These are phyloP conservation scores for Dryococelus australis DNA, from an alignment of 2,888 invertebrate genomes.

Conservation along the genomic window DNA sequence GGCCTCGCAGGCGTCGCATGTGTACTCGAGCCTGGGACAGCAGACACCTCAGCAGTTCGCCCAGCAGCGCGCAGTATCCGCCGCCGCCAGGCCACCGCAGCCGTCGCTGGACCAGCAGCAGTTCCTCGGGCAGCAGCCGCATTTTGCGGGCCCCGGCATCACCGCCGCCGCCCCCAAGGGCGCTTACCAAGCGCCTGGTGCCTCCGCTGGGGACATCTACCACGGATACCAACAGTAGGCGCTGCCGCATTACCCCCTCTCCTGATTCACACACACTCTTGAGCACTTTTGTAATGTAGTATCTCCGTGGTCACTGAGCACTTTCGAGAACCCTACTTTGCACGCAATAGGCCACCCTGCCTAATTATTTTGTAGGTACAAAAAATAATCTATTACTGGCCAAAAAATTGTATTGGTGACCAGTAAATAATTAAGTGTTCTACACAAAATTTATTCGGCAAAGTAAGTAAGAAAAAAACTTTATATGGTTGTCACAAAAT, in stretches of 20 bases:
- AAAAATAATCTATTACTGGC: too few species aligned
- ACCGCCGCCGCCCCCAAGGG: constrained; percentile 32
- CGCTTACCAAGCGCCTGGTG: constrained; percentile 42
- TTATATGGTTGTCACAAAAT: too few species aligned
- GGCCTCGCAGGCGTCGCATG: constrained; percentile 21
- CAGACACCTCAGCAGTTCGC: constrained; percentile 47
- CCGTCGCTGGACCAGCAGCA: constrained; percentile 35
- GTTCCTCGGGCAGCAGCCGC: constrained; percentile 35
- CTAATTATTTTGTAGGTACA: too few species aligned
- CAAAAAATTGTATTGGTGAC: too few species aligned
- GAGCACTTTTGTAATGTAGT: too few species aligned
- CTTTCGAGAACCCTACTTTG: too few species aligned
- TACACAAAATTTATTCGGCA: too few species aligned
- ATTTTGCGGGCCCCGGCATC: constrained; percentile 24
- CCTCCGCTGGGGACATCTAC: constrained; percentile 44
- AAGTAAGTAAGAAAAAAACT: too few species aligned
- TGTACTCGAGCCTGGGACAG: constrained; percentile 48
- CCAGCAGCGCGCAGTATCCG: constrained; percentile 47
- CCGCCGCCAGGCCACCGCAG: constrained; percentile 25
- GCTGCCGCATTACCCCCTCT: constrained; percentile 29
- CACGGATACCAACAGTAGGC: constrained; percentile 33
- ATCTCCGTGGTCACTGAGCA: too few species aligned
- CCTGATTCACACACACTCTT: neutral
- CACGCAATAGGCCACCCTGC: too few species aligned
- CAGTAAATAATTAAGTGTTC: too few species aligned